These are phyloP conservation scores for Calycopis cecrops DNA, from an alignment of 1,140 invertebrate species.

Conservation along the genomic window DNA sequence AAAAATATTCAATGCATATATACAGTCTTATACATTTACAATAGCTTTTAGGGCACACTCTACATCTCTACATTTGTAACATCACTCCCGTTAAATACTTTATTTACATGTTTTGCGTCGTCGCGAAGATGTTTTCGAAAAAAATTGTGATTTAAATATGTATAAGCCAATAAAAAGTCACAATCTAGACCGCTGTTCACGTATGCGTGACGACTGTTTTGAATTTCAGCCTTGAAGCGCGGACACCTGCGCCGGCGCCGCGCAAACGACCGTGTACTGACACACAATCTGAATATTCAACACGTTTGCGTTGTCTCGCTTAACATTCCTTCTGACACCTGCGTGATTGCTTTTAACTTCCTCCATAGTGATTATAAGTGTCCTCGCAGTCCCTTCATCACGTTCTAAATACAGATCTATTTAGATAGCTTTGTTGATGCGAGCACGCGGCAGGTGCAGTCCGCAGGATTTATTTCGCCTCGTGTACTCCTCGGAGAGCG, in stretches of 20 bases:
- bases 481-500: conserved; percentile 49
- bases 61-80: not conserved
- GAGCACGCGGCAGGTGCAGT: conserved; percentile 58
- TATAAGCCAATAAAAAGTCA: conserved; percentile 36
- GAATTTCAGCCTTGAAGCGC: conserved; percentile 73
- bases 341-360: conserved; percentile 41
- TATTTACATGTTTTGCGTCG: not conserved
- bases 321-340: conserved; percentile 65
- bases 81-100: not conserved
- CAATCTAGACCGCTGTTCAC: conserved; percentile 59
- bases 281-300: conserved; percentile 73
- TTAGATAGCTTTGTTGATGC: conserved; percentile 18
- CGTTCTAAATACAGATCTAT: conserved; percentile 14
- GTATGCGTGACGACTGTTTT: conserved; percentile 72
- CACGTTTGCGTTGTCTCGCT: conserved; percentile 60
- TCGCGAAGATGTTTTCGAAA: conserved; percentile 3
- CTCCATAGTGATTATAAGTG: conserved; percentile 13
- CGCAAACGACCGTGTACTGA: conserved; percentile 70
- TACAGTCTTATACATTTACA: conserved; percentile 3
- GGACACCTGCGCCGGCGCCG: conserved; percentile 72
- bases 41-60: not conserved
- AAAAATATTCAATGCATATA: conserved; percentile 4
- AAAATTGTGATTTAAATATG: conserved; percentile 2
- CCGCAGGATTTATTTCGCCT: conserved; percentile 66
- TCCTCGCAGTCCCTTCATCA: conserved; percentile 1